Conservation (phyloP, 2,888 invertebrate species). For the Caenorhabditis japonica region DNA sequence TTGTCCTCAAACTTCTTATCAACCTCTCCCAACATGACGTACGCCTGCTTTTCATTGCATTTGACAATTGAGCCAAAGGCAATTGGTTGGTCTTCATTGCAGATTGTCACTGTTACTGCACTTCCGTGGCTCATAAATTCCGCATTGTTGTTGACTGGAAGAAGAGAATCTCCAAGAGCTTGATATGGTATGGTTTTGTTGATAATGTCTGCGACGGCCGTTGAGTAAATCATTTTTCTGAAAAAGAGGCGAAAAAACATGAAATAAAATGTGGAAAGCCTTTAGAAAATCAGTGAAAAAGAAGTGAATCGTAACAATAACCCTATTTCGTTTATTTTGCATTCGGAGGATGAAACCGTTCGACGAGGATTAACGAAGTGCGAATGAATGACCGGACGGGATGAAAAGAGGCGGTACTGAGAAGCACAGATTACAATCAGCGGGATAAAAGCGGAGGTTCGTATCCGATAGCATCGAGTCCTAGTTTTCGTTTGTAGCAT, state of each 20-base stretch:
- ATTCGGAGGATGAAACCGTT: background rate
- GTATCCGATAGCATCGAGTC: constrained; percentile 35
- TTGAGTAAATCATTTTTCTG: constrained; percentile 45
- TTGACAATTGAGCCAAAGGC: constrained; percentile 71
- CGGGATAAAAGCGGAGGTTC: constrained; percentile 31
- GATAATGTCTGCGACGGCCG: constrained; percentile 40
- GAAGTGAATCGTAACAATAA: background rate
- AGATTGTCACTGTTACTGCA: constrained; percentile 65
- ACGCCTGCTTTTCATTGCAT: constrained; percentile 67
- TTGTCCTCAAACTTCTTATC: constrained; percentile 64
- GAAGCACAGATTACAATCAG: constrained; percentile 41
- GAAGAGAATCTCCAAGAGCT: constrained; percentile 65
- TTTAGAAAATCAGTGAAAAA: background rate
- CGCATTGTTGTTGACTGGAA: constrained; percentile 74
- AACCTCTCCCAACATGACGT: constrained; percentile 70
- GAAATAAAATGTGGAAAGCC: no score
- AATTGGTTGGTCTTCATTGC: constrained; percentile 62
- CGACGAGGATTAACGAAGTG: constrained; percentile 19
- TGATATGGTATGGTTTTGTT: constrained; percentile 58
- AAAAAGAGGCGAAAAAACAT: background rate
- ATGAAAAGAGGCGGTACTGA: constrained; percentile 22
- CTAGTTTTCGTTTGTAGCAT: constrained; percentile 41
- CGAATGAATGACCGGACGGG: constrained; percentile 32
- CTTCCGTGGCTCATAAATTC: constrained; percentile 61
- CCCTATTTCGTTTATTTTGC: no score